A percentile compares a stretch with the other conserved stretches of the same genome.
Evolutionary conservation across 2,113 vertebrate species (phyloP).

Genomic region (Coturnix japonica): DNA sequence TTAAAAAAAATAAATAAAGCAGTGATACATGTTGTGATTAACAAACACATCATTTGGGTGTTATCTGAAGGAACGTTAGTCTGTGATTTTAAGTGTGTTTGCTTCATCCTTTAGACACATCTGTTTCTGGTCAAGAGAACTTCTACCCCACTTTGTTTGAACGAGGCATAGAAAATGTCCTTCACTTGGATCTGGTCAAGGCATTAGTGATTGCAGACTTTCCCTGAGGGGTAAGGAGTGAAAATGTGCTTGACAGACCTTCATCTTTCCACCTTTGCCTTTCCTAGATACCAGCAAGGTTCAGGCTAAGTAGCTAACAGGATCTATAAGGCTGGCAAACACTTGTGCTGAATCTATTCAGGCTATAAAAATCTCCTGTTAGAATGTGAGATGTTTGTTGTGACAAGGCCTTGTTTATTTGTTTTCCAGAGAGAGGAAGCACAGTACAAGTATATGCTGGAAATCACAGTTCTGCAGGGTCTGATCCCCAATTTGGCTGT

Average conservation of each 20-base stretch:
- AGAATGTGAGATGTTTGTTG: background rate
- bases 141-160: background rate
- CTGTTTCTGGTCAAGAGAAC: background rate
- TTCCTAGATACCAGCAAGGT: background rate
- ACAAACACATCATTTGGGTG: background rate
- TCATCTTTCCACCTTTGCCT: background rate
- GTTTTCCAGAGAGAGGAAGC: background rate
- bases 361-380: background rate
- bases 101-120: conserved; percentile 1
- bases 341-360: background rate
- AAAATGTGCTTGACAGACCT: background rate
- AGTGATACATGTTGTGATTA: background rate
- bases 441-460: background rate
- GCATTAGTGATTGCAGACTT: background rate
- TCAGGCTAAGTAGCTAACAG: background rate
- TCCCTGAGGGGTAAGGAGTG: background rate
- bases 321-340: background rate
- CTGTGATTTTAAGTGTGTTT: conserved; percentile 5
- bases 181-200: background rate
- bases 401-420: background rate
- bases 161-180: background rate
- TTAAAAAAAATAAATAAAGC: background rate
- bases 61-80: background rate
- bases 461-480: background rate
- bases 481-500: background rate